Percentiles rank a stretch among this genome's conserved stretches.
Evolutionary conservation across 2,113 vertebrate species (phyloP).

Genomic region (Salvator merianae): DNA sequence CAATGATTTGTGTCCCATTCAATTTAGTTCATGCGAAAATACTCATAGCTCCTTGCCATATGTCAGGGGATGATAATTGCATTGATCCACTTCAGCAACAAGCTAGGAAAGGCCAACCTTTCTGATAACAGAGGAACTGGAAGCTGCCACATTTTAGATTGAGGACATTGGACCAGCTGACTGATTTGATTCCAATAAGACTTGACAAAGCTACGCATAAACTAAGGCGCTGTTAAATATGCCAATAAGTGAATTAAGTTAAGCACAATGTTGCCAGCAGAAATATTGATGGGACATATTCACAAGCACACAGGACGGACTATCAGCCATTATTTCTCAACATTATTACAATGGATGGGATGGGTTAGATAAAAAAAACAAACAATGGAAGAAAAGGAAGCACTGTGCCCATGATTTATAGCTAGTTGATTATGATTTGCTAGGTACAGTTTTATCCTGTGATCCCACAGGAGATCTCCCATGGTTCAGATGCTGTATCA

Average conservation of each 20-base stretch:
- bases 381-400: neutral
- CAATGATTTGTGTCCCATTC: slow-evolving; percentile 69
- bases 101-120: slow-evolving; percentile 38
- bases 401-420: too few species aligned
- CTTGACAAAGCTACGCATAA: slow-evolving; percentile 50
- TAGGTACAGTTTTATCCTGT: neutral
- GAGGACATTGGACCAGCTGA: slow-evolving; percentile 41
- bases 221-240: slow-evolving; percentile 36
- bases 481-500: too few species aligned
- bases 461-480: too few species aligned
- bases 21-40: slow-evolving; percentile 62
- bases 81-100: slow-evolving; percentile 61
- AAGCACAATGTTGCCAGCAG: slow-evolving; percentile 33
- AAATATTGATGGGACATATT: slow-evolving; percentile 51
- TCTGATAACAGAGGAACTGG: slow-evolving; percentile 41
- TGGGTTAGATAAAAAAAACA: slow-evolving; percentile 1
- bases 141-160: slow-evolving; percentile 46
- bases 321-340: slow-evolving; percentile 22
- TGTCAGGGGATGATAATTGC: slow-evolving; percentile 68
- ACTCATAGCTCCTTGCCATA: slow-evolving; percentile 40
- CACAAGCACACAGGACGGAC: slow-evolving; percentile 13
- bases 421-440: neutral
- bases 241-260: slow-evolving; percentile 61
- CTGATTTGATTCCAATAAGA: slow-evolving; percentile 51
- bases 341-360: slow-evolving; percentile 14